Evolutionary conservation across 2,888 invertebrate species (phyloP), one percentile per base, ranked within the genome.

Genomic region (Microctonus hyperodae): DNA sequence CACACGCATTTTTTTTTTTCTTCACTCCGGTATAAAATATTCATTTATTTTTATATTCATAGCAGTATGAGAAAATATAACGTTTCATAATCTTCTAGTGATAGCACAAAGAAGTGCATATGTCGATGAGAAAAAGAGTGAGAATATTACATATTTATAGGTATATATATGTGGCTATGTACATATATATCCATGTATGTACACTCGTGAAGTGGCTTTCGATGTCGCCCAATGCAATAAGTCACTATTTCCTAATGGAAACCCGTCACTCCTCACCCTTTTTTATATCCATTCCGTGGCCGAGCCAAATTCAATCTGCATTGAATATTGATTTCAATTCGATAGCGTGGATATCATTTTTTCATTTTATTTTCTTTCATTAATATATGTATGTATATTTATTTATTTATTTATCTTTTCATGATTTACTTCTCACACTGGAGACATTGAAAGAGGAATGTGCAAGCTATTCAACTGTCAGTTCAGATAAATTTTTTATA

Each of bases 241-340:
- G 79, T 80, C 78, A 79, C 76, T 74, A 77, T 79, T 78, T 76
- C 74, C 77, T 79, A 79, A 79, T 79, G 76, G 79, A 79, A 74
- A 71, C 65, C 76, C 75, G 78, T 77, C 78, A 76, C 70, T 73
- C 71, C 68, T 67, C 70, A 65, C 50, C 73, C 73, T 72, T 74
- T 70, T 72, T 72, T 69, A 70, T 71, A 67, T 44, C 69, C 67
- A 59, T 64, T 68, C 65, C 50, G 44, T 57, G 66, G 31, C 64
- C 64, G 66, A 70, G 65, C 66, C 72, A 73, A 73, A 80, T 80
- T 81, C 81, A 78, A 81, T 81, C 79, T 81, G 77, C 79, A 80
- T 79, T 81, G 81, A 79, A 81, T 81, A 81, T 81, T 80, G 80
- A 81, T 81, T 81, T 71, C 81, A 79, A 80, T 81, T 76, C 76